A percentile compares a stretch with the other conserved stretches of the same genome.
These are phyloP conservation scores for Torymus texanus DNA, from an alignment of 2,888 invertebrate species.

Conservation along the genomic window DNA sequence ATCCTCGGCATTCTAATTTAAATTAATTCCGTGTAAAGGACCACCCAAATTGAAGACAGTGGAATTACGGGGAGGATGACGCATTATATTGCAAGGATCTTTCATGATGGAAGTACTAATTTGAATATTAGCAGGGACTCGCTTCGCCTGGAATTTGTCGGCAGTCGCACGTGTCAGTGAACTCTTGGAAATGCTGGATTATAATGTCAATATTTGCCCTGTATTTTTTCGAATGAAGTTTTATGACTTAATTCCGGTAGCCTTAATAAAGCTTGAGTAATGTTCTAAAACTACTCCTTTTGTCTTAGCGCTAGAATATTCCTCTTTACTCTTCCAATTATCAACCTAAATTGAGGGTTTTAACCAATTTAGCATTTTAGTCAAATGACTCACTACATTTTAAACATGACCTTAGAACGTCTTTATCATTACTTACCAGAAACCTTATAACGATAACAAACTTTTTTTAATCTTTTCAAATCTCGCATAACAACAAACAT, in stretches of 20 bases:
- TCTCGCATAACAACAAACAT: too few relatives aligned
- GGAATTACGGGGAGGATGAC: constrained; percentile 41
- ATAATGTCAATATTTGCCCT: constrained; percentile 18
- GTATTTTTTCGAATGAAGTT: too few relatives aligned
- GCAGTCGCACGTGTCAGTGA: background rate
- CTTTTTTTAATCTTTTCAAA: too few relatives aligned
- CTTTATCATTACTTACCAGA: too few relatives aligned
- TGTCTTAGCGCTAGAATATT: too few relatives aligned
- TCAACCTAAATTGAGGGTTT: too few relatives aligned
- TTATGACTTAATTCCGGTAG: too few relatives aligned
- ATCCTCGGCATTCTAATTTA: constrained; percentile 47
- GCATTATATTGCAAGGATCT: constrained; percentile 22
- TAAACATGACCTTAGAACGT: background rate
- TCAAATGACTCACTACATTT: background rate
- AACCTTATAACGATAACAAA: too few relatives aligned
- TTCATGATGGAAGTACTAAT: constrained; percentile 43
- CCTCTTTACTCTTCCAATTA: too few relatives aligned
- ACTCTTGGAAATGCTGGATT: background rate
- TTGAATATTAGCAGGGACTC: constrained; percentile 38
- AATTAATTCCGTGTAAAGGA: constrained; percentile 50
- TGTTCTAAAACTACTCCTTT: too few relatives aligned
- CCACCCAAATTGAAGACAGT: constrained; percentile 47
- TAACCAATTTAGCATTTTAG: background rate
- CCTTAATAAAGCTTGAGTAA: too few relatives aligned
- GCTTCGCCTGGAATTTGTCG: background rate